phyloP scores from a whole-genome alignment of 2,113 vertebrate genomes.

The Pipa parva region DNA sequence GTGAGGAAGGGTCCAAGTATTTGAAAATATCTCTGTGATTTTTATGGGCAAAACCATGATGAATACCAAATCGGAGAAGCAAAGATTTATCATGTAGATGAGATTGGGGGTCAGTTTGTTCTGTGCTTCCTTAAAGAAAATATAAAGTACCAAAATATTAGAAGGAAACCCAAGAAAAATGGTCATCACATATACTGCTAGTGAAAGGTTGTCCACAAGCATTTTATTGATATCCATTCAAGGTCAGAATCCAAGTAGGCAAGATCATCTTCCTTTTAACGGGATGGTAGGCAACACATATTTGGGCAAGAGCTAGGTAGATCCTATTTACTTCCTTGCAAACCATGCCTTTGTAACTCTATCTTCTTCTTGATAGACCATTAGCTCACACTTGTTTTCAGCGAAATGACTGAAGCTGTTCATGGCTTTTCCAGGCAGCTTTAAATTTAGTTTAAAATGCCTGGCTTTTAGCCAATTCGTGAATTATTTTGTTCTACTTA shows the following conservation, averaged over 20 bases:
- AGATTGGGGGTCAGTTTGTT: conserved; percentile 68
- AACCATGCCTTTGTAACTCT: background rate
- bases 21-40: conserved; percentile 53
- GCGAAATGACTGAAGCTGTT: background rate
- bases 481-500: conserved; percentile 22
- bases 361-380: background rate
- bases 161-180: conserved; percentile 67
- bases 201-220: conserved; percentile 39
- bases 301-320: background rate
- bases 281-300: background rate
- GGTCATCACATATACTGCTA: conserved; percentile 61
- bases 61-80: conserved; percentile 65
- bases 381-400: background rate
- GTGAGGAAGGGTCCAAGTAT: conserved; percentile 56
- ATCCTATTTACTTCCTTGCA: background rate
- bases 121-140: conserved; percentile 63
- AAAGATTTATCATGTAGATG: conserved; percentile 73
- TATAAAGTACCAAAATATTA: conserved; percentile 65
- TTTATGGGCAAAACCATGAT: conserved; percentile 68
- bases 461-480: conserved; percentile 13
- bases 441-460: background rate
- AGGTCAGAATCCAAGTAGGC: background rate
- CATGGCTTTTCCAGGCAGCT: background rate
- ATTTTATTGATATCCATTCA: background rate
- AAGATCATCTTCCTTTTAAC: conserved; percentile 1